phyloP scores from a whole-genome alignment of 2,797 vertebrate genomes.

The Schizopygopsis pylzovi region DNA sequence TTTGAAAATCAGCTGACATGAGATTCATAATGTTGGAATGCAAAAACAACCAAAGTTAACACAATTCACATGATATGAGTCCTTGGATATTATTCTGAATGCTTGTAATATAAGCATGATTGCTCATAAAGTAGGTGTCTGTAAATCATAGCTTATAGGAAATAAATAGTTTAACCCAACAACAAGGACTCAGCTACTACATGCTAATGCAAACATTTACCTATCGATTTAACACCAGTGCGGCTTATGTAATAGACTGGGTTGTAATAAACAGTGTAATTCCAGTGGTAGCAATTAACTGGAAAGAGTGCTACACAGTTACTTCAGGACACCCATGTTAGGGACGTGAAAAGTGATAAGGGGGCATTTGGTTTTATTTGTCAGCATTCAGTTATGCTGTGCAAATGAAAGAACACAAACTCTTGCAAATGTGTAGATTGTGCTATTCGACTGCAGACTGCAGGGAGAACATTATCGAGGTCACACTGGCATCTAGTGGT shows the following conservation, averaged over 20 bases:
- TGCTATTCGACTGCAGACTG: neutral
- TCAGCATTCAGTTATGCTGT: neutral
- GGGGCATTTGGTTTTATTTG: neutral
- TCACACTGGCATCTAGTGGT: slow-evolving; percentile 50
- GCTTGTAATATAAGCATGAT: neutral
- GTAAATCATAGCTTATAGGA: neutral
- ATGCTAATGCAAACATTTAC: neutral
- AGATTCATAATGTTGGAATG: slow-evolving; percentile 69
- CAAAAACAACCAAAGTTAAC: slow-evolving; percentile 72
- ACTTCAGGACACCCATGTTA: neutral
- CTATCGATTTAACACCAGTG: neutral
- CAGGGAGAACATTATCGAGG: neutral
- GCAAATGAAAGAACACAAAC: neutral
- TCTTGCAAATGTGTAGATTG: neutral
- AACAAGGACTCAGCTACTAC: neutral
- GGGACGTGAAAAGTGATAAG: neutral
- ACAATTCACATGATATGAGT: slow-evolving; percentile 72
- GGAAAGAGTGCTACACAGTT: neutral
- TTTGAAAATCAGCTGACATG: slow-evolving; percentile 71
- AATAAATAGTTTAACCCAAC: neutral
- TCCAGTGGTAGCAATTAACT: neutral
- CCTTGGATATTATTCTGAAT: neutral
- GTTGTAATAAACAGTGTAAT: neutral
- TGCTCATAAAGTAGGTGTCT: neutral
- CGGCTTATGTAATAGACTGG: neutral